phyloP scores from a whole-genome alignment of 35 echinoderm and acorn worm species.

The Acanthaster planci region DNA sequence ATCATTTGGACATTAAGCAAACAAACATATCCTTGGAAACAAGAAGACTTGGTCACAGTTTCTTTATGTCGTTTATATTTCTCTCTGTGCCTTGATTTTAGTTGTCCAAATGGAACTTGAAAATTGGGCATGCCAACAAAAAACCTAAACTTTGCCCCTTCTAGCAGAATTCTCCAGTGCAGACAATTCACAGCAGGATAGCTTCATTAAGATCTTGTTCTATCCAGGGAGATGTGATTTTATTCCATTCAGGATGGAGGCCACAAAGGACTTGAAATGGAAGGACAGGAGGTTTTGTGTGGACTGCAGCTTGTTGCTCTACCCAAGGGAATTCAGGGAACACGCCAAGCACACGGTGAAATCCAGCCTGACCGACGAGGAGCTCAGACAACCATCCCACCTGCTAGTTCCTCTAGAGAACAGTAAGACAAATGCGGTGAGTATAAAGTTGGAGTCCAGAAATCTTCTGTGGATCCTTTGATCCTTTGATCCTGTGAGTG shows the following conservation, averaged over 20 bases:
- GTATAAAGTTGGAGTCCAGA: slow-evolving; percentile 36
- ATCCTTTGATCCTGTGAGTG: too few species aligned
- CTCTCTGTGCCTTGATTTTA: too few species aligned
- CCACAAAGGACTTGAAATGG: neutral
- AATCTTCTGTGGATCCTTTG: neutral
- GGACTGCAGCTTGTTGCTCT: slow-evolving; percentile 54
- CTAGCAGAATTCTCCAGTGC: too few species aligned
- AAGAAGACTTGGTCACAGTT: too few species aligned
- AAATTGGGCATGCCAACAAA: too few species aligned
- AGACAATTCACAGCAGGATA: too few species aligned
- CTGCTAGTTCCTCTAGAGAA: slow-evolving; percentile 70
- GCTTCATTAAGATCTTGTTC: too few species aligned
- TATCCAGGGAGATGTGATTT: neutral
- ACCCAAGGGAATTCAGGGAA: slow-evolving; percentile 33
- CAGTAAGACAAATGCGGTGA: slow-evolving; percentile 95
- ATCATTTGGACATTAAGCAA: too few species aligned
- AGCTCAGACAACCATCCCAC: slow-evolving; percentile 61
- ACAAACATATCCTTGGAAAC: too few species aligned
- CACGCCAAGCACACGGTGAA: slow-evolving; percentile 60
- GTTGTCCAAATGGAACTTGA: too few species aligned
- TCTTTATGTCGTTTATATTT: too few species aligned
- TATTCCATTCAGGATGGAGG: neutral
- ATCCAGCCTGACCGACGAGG: slow-evolving; percentile 33
- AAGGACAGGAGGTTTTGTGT: slow-evolving; percentile 63
- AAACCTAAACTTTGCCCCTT: too few species aligned